These are phyloP conservation scores for Eutrigla gurnardus DNA, from an alignment of 2,797 vertebrate species.

Conservation along the genomic window DNA sequence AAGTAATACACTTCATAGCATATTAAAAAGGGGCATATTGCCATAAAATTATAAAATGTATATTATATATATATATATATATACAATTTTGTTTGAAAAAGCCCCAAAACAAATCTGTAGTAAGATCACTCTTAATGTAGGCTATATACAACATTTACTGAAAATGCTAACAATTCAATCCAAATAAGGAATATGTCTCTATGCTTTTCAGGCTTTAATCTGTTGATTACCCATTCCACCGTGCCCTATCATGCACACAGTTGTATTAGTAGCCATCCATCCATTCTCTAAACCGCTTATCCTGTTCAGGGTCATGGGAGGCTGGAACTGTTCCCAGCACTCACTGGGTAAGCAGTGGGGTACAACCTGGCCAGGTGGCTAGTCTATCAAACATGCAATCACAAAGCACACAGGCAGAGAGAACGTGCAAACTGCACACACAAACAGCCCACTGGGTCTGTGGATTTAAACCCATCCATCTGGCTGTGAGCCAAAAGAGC, in stretches of 20 bases:
- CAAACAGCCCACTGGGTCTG: neutral
- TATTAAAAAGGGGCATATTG: too few relatives aligned
- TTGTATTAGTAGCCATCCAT: neutral
- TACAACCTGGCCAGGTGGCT: conserved; percentile 13
- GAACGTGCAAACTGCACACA: neutral
- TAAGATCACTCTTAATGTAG: neutral
- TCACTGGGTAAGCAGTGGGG: neutral
- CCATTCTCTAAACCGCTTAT: neutral
- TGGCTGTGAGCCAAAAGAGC: neutral
- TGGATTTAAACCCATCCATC: neutral
- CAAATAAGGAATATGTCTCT: neutral
- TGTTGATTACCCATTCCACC: neutral
- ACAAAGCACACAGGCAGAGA: neutral
- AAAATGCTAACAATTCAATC: neutral
- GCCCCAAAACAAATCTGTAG: neutral
- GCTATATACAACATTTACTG: neutral
- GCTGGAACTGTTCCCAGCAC: conserved; percentile 19
- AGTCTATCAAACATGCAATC: neutral
- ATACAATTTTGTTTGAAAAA: too few relatives aligned
- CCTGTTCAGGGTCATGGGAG: conserved; percentile 6
- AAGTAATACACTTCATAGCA: too few relatives aligned
- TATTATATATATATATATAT: too few relatives aligned
- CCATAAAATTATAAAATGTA: too few relatives aligned
- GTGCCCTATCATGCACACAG: conserved; percentile 2
- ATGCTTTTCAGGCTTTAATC: neutral